These are phyloP conservation scores for Neodiprion virginianus DNA, from an alignment of 1,140 invertebrate species.

Conservation along the genomic window DNA sequence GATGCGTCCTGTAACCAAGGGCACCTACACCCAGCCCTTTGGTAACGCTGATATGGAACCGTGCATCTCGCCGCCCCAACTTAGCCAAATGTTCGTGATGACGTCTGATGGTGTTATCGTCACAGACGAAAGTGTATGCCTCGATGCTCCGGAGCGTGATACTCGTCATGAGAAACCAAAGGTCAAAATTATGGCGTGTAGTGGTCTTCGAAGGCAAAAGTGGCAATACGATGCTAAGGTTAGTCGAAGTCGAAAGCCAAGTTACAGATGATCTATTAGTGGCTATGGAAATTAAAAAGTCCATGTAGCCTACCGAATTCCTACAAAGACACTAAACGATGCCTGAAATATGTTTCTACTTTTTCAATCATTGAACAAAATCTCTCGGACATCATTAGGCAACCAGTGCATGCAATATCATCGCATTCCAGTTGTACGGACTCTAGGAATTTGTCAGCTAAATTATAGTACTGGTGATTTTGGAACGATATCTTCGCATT, in stretches of 20 bases:
- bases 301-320: slow-evolving; percentile 9
- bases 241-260: slow-evolving; percentile 20
- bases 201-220: slow-evolving; percentile 66
- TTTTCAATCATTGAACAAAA: slow-evolving; percentile 10
- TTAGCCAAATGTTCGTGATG: slow-evolving; percentile 80
- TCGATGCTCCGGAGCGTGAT: slow-evolving; percentile 70
- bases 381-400: not conserved
- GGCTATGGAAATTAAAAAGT: slow-evolving; percentile 15
- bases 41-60: slow-evolving; percentile 68
- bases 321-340: slow-evolving; percentile 6
- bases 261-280: slow-evolving; percentile 12
- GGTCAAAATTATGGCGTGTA: slow-evolving; percentile 74
- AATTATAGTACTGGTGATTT: too few species aligned
- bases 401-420: too few species aligned
- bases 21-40: slow-evolving; percentile 66
- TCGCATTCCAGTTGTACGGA: too few species aligned
- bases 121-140: slow-evolving; percentile 77
- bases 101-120: slow-evolving; percentile 70
- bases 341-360: slow-evolving; percentile 15
- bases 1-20: slow-evolving; percentile 65
- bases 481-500: too few species aligned
- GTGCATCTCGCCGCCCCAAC: slow-evolving; percentile 58
- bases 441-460: too few species aligned
- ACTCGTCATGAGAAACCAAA: slow-evolving; percentile 58
- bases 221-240: slow-evolving; percentile 69